A percentile compares a stretch with the other conserved stretches of the same genome.
Conservation (phyloP, 2,113 vertebrate genomes). For the Apodemus speciosus region DNA sequence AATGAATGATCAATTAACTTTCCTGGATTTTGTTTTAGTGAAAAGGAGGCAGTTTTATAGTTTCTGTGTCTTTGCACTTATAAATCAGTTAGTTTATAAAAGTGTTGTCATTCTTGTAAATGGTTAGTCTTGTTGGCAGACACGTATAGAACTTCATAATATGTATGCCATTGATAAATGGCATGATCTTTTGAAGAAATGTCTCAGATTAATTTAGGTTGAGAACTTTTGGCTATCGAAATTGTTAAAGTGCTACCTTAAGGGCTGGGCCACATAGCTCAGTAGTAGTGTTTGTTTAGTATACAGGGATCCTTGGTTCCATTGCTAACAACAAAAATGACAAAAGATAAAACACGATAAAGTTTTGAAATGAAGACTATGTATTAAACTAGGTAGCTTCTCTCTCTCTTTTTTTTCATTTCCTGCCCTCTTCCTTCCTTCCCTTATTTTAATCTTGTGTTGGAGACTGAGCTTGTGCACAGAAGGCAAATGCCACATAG, state of each 20-base stretch:
- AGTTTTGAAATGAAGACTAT: background rate
- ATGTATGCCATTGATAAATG: constrained; percentile 51
- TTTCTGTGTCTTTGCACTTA: background rate
- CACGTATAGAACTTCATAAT: background rate
- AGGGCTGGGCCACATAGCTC: background rate
- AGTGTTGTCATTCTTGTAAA: constrained; percentile 20
- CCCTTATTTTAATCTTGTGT: background rate
- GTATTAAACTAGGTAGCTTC: background rate
- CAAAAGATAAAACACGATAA: background rate
- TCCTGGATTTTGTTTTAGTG: constrained; percentile 29
- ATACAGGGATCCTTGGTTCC: background rate
- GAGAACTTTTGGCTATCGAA: constrained; percentile 33
- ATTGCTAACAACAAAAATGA: background rate
- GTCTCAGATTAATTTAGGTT: background rate
- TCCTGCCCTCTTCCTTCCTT: too few relatives aligned
- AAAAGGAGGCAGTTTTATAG: constrained; percentile 31
- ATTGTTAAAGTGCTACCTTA: constrained; percentile 25
- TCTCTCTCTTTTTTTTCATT: background rate
- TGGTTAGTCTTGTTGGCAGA: constrained; percentile 18
- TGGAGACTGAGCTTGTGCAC: background rate
- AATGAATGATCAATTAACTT: constrained; percentile 39
- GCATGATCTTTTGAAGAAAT: constrained; percentile 6
- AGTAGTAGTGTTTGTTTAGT: background rate
- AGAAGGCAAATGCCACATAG: background rate
- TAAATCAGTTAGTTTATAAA: constrained; percentile 40